These are phyloP conservation scores for Abrostola tripartita DNA, from an alignment of 2,888 invertebrate species.

Conservation along the genomic window DNA sequence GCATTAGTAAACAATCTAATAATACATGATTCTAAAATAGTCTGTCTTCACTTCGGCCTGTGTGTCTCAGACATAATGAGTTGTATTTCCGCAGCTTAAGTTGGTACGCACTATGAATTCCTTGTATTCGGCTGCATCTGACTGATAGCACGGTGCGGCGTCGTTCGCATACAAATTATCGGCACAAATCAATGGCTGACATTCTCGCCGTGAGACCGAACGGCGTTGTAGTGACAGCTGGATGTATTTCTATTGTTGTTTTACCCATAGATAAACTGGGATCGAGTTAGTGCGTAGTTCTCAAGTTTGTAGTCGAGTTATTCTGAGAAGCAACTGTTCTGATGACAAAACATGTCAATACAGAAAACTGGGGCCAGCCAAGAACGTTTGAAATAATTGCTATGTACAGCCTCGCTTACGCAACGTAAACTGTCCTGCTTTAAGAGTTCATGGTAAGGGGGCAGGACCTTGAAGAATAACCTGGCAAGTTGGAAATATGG, in stretches of 20 bases:
- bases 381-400: too few species aligned
- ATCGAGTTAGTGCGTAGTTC: conserved; percentile 10
- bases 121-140: conserved; percentile 64
- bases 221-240: conserved; percentile 25
- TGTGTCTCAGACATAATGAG: conserved; percentile 63
- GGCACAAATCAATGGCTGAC: conserved; percentile 60
- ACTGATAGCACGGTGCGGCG: conserved; percentile 50
- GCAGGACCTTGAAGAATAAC: too few species aligned
- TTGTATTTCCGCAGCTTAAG: conserved; percentile 63
- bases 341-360: too few species aligned
- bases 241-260: conserved; percentile 28
- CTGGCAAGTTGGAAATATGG: too few species aligned
- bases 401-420: too few species aligned
- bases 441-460: too few species aligned
- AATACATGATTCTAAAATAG: conserved; percentile 9
- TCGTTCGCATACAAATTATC: conserved; percentile 66
- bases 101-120: conserved; percentile 64
- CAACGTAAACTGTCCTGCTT: too few species aligned
- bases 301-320: not conserved
- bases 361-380: too few species aligned
- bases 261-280: conserved; percentile 16
- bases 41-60: conserved; percentile 12
- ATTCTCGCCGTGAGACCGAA: conserved; percentile 39
- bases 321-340: not conserved
- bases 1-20: not conserved